Conservation (phyloP, 2,113 vertebrate species). For the Fregetta grallaria region DNA sequence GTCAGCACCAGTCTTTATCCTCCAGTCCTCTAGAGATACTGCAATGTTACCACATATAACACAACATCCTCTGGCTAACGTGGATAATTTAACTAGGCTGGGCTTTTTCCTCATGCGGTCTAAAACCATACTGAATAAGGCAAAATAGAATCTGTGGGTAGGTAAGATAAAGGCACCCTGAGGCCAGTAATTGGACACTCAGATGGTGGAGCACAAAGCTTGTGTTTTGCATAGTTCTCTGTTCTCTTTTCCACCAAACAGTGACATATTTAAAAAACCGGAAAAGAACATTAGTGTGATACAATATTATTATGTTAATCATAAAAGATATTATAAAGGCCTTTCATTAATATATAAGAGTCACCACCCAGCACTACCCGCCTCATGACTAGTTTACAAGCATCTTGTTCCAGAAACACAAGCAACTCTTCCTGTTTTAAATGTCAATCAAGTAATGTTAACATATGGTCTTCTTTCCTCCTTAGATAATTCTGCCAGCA, state of each 20-base stretch:
- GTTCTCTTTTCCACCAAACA: background rate
- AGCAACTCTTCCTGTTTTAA: background rate
- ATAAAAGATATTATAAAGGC: background rate
- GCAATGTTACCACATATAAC: background rate
- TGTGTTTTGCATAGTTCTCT: background rate
- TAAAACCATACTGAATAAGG: background rate
- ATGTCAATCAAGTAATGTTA: background rate
- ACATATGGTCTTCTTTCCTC: background rate
- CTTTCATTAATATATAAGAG: background rate
- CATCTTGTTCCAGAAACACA: background rate
- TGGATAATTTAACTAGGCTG: background rate
- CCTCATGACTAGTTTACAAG: constrained; percentile 10
- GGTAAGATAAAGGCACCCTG: background rate
- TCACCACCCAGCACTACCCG: background rate
- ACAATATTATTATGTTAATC: background rate
- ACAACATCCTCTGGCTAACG: background rate
- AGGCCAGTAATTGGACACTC: background rate
- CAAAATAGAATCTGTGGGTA: background rate
- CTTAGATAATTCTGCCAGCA: background rate
- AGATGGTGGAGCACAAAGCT: background rate
- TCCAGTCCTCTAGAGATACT: background rate
- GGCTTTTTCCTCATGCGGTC: background rate
- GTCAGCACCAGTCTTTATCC: background rate
- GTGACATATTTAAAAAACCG: constrained; percentile 8
- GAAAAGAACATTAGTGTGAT: background rate